A percentile compares a stretch with the other conserved stretches of the same genome.
Evolutionary conservation across 2,888 invertebrate genomes (phyloP).

Genomic region (Phrixothrix hirtus): DNA sequence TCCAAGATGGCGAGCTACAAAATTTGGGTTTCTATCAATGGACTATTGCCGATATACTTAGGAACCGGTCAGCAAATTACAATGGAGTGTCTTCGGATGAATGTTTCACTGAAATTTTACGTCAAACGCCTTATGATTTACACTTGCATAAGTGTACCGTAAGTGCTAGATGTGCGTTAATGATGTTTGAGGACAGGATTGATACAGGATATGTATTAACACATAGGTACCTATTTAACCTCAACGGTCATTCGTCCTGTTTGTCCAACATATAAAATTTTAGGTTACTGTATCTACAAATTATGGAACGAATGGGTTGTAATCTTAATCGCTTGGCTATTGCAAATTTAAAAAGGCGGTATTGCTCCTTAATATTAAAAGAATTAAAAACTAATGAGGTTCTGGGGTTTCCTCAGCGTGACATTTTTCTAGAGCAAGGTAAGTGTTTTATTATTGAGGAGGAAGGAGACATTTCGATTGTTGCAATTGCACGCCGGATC

Average conservation of each 20-base stretch:
- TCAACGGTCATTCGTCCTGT: no score
- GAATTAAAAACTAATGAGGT: slow-evolving; percentile 43
- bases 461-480: not conserved
- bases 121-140: slow-evolving; percentile 11
- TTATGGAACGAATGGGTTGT: slow-evolving; percentile 35
- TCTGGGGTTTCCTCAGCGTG: slow-evolving; percentile 42
- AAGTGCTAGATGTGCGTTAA: slow-evolving; percentile 37
- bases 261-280: no score
- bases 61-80: slow-evolving; percentile 38
- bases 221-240: slow-evolving; percentile 37
- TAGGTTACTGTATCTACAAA: slow-evolving; percentile 43
- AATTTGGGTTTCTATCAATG: slow-evolving; percentile 43
- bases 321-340: not conserved
- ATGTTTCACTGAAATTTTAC: slow-evolving; percentile 42
- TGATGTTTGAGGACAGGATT: slow-evolving; percentile 38
- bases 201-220: slow-evolving; percentile 45
- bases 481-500: not conserved
- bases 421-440: slow-evolving; percentile 48
- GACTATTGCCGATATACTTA: slow-evolving; percentile 36
- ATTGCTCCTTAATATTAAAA: slow-evolving; percentile 44
- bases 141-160: slow-evolving; percentile 32
- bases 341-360: slow-evolving; percentile 27
- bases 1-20: slow-evolving; percentile 14
- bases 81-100: slow-evolving; percentile 39
- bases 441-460: slow-evolving; percentile 3